Conservation (phyloP, 2,888 invertebrate species). For the Oscheius sp. region DNA sequence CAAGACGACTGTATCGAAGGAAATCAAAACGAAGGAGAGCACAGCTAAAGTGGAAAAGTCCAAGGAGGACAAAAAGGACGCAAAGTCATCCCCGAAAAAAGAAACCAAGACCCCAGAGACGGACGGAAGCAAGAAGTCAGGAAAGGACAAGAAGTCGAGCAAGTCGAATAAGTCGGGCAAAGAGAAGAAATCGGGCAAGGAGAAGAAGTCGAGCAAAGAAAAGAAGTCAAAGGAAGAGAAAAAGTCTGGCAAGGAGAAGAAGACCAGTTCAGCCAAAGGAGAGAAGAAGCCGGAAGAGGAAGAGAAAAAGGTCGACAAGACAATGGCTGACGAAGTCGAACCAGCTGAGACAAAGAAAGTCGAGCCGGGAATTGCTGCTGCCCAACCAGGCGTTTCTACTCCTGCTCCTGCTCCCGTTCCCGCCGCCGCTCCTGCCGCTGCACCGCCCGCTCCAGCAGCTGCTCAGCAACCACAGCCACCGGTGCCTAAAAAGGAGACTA, state of each 20-base stretch:
- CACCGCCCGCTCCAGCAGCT: neutral
- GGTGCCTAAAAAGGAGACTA: neutral
- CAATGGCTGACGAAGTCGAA: neutral
- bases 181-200: no score
- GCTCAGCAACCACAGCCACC: neutral
- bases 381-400: no score
- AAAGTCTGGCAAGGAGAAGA: neutral
- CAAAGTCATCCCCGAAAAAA: neutral
- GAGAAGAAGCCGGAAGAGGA: neutral
- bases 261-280: neutral
- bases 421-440: neutral
- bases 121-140: no score
- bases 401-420: slow-evolving; percentile 1
- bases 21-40: no score
- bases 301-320: neutral
- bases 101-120: neutral
- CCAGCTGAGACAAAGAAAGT: neutral
- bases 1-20: slow-evolving; percentile 34
- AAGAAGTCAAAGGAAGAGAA: neutral
- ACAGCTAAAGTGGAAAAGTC: neutral
- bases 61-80: neutral
- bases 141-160: no score
- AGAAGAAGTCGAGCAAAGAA: neutral
- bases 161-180: no score
- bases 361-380: neutral